A percentile compares a stretch with the other conserved stretches of the same genome.
These are phyloP conservation scores for Toxostoma redivivum DNA, from an alignment of 2,113 vertebrate species.

Conservation along the genomic window DNA sequence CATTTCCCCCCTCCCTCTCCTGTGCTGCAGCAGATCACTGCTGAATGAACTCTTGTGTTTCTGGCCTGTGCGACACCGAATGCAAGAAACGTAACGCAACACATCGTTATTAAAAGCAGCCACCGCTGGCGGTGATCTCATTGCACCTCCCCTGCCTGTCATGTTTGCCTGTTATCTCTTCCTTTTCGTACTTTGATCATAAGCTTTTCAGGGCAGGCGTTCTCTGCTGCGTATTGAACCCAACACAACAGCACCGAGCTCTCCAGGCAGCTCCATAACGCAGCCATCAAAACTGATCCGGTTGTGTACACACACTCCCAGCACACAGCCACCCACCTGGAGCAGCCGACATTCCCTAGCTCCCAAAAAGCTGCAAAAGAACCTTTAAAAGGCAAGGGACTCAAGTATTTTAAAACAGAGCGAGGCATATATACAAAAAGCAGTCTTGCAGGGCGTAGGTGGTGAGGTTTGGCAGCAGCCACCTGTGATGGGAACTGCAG, in stretches of 20 bases:
- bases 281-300: not conserved
- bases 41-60: not conserved
- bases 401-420: not conserved
- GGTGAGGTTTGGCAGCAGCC: not conserved
- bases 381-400: not conserved
- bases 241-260: not conserved
- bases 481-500: not conserved
- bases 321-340: not conserved
- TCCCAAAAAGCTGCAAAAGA: not conserved
- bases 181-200: not conserved
- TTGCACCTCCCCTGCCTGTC: not conserved
- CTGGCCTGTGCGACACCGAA: fast-evolving
- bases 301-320: not conserved
- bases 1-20: not conserved
- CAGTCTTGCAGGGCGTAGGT: fast-evolving
- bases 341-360: not conserved
- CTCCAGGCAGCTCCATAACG: not conserved
- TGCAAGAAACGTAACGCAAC: not conserved
- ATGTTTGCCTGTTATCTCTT: not conserved
- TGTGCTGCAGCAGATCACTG: not conserved
- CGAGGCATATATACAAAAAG: fast-evolving
- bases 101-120: not conserved
- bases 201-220: not conserved
- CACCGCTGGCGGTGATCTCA: not conserved
- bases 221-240: fast-evolving